phyloP scores from a whole-genome alignment of 2,113 vertebrate genomes.

The Lepisosteus oculatus region DNA sequence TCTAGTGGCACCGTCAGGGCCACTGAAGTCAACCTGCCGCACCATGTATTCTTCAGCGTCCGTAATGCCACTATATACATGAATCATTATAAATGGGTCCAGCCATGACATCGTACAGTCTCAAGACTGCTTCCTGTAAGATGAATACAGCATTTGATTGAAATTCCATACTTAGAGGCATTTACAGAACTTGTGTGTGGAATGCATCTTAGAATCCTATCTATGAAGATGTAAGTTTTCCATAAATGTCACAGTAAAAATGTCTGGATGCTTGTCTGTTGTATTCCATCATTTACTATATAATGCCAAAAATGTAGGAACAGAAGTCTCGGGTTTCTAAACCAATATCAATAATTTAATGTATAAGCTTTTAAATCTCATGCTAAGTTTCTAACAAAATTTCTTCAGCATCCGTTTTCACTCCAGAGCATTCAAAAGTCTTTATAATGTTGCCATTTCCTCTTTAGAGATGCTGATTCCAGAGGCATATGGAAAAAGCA shows the following conservation, averaged over 20 bases:
- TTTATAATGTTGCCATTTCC: conserved; percentile 7
- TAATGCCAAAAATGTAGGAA: too few relatives aligned
- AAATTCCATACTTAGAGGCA: too few relatives aligned
- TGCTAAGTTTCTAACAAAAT: background rate
- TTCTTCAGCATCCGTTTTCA: conserved; percentile 1
- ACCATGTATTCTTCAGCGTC: too few relatives aligned
- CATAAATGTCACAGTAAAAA: background rate
- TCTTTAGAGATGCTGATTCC: conserved; percentile 31
- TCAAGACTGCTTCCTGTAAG: too few relatives aligned
- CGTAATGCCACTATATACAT: too few relatives aligned
- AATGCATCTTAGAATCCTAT: background rate
- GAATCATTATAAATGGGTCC: too few relatives aligned
- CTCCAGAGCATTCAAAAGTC: background rate
- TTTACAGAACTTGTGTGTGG: too few relatives aligned
- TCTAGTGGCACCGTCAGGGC: too few relatives aligned
- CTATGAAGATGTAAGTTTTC: background rate
- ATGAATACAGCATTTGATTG: too few relatives aligned
- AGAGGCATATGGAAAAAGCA: conserved; percentile 44
- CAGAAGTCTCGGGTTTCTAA: background rate
- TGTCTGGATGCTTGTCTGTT: background rate
- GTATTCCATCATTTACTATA: too few relatives aligned
- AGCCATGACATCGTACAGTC: too few relatives aligned
- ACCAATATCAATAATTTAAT: background rate
- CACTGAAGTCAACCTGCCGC: too few relatives aligned
- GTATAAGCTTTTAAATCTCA: conserved; percentile 4